Evolutionary conservation across 2,797 vertebrate species (phyloP).

Genomic region (Protosalanx chinensis): DNA sequence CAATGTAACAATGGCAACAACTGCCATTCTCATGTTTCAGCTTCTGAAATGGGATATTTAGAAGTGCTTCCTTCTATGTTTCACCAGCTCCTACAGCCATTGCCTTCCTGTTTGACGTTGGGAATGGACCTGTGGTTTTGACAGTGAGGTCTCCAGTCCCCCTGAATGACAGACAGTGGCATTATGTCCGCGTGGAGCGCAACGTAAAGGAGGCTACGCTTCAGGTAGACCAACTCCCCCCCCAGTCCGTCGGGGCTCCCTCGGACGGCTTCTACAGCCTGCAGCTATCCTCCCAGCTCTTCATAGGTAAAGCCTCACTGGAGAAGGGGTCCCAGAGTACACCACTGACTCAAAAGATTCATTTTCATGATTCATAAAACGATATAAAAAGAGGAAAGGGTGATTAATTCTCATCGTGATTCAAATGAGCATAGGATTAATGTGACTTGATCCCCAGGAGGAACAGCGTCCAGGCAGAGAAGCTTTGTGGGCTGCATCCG

Average conservation of each 20-base stretch:
- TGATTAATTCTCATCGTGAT: no score
- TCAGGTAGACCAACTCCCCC: constrained; percentile 78
- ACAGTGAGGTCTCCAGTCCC: constrained; percentile 67
- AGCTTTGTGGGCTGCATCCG: constrained; percentile 89
- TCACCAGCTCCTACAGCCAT: constrained; percentile 80
- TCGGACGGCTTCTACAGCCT: constrained; percentile 82
- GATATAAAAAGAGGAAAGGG: no score
- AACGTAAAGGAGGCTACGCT: constrained; percentile 85
- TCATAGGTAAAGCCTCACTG: constrained; percentile 78
- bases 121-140: constrained; percentile 81
- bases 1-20: background rate
- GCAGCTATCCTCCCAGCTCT: constrained; percentile 89
- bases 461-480: constrained; percentile 84
- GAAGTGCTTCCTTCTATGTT: background rate
- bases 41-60: no score
- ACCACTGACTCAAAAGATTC: background rate
- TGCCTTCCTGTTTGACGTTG: constrained; percentile 85
- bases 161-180: constrained; percentile 91
- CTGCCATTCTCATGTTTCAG: background rate
- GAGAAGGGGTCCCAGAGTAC: background rate
- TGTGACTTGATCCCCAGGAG: constrained; percentile 66
- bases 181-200: constrained; percentile 80
- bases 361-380: no score
- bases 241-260: constrained; percentile 67
- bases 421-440: no score